A percentile compares a stretch with the other conserved stretches of the same genome.
Evolutionary conservation across 2,797 vertebrate species (phyloP).

Genomic region (Borostomias antarcticus): DNA sequence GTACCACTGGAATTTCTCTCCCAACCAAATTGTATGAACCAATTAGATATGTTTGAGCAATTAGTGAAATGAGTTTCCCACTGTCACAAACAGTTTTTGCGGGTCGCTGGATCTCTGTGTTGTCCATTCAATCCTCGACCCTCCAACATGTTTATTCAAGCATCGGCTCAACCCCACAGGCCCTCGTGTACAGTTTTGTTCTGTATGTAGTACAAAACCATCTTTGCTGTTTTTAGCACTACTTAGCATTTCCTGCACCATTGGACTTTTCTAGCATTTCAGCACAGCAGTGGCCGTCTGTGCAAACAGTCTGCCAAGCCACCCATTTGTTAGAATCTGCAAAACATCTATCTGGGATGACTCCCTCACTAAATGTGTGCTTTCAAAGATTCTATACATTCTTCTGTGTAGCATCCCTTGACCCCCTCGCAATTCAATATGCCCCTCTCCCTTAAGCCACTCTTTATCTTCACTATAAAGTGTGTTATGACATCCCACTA

Average conservation of each 20-base stretch:
- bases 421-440: not conserved
- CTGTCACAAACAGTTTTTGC: constrained; percentile 69
- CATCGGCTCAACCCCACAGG: not conserved
- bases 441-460: constrained; percentile 1
- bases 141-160: constrained; percentile 45
- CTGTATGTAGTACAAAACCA: not conserved
- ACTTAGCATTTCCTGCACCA: not conserved
- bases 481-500: not conserved
- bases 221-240: not conserved
- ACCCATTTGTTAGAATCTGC: constrained; percentile 17
- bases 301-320: not conserved
- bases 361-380: too few species aligned
- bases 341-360: constrained; percentile 9
- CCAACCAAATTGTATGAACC: constrained; percentile 54
- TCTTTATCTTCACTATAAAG: constrained; percentile 6
- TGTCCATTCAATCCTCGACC: constrained; percentile 42
- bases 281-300: not conserved
- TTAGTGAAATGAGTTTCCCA: constrained; percentile 71
- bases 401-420: too few species aligned
- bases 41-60: constrained; percentile 75
- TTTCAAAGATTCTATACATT: too few species aligned
- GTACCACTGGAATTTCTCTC: constrained; percentile 35
- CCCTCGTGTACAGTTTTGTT: too few species aligned
- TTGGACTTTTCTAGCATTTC: not conserved
- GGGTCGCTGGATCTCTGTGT: constrained; percentile 58